Evolutionary conservation across 2,797 vertebrate genomes (phyloP), one percentile per base, ranked within the genome.

Genomic region (Mionectes olivaceus): DNA sequence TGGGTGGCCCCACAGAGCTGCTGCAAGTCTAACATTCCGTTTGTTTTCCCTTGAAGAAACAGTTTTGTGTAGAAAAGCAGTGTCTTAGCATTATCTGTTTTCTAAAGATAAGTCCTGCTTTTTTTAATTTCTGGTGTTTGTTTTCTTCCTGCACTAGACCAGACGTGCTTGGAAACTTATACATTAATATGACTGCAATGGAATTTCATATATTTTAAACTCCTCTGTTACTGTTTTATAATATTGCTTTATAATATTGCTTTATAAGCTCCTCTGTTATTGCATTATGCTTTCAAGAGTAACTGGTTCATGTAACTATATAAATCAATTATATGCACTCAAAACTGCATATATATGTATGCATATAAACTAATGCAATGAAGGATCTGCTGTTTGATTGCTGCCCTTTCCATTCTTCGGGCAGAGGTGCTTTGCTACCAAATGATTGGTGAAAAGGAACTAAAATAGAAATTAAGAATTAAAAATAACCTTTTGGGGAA

Each of bases 381-480:
- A 52, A 94, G 15, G 11, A 68, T 27, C 21, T 55, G 22, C 5
- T 59, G 1, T 49, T 44, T 80, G 37, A 19, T 68, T 81, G 5
- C 5, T 56, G 28, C 43, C 13, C 12, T 94, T 64, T 75, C 61
- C 19, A 33, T 83, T 75, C 39, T 78, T 60, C n/a, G 65, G 46
- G 33, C 18, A 83, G 52, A 79, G 24, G 19, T 75, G 33, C 10
- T 74, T 65, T 92, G 57, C 49, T 23, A 79, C 44, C 6, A 68
- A 74, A 47, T 23, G 61, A 55, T 50, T 69, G 93, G 50, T 17
- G 9, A 5, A 56, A 87, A 88, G 23, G 15, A 28, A 73, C 87
- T 74, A 82, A 83, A 91, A 87, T 7, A 89, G 16, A 84, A 92
- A 83, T 52, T 50, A 76, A 74, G 39, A 63, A 41, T 22, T 83